Conservation (phyloP, 30 jellyfish, hydroid and myxozoan genomes). For the Pseudorhiza aurosa region DNA sequence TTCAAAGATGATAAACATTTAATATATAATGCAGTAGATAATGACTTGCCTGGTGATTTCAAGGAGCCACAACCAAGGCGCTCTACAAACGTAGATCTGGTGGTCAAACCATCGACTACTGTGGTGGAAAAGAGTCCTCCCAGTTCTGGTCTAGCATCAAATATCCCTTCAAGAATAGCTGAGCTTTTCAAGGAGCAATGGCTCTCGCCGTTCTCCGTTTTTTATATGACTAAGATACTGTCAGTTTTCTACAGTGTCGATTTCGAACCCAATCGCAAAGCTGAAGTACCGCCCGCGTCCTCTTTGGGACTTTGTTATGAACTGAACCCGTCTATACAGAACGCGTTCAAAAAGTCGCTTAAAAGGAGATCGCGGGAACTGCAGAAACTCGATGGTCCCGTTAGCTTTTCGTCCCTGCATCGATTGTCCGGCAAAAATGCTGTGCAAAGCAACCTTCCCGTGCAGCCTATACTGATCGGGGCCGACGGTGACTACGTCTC, state of each 20-base stretch:
- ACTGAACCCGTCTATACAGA: constrained; percentile 61
- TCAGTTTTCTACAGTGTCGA: constrained; percentile 28
- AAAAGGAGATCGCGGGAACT: constrained; percentile 76
- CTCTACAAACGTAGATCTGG: constrained; percentile 5
- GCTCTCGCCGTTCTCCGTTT: constrained; percentile 68
- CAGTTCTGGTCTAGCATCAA: neutral
- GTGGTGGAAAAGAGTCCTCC: neutral
- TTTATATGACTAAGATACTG: constrained; percentile 48
- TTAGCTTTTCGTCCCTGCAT: constrained; percentile 63
- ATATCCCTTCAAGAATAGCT: constrained; percentile 25
- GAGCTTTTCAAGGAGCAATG: constrained; percentile 71
- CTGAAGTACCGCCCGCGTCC: constrained; percentile 11
- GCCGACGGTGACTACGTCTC: constrained; percentile 91
- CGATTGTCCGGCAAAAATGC: constrained; percentile 63
- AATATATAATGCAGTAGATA: constrained; percentile 5
- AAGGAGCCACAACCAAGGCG: constrained; percentile 32
- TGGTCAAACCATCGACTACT: neutral
- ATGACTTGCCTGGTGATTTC: neutral
- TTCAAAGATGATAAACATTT: constrained; percentile 43
- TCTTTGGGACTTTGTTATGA: constrained; percentile 61
- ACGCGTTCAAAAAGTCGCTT: constrained; percentile 71
- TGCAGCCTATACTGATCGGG: constrained; percentile 70
- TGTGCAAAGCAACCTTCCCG: constrained; percentile 64
- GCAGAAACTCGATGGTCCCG: constrained; percentile 81
- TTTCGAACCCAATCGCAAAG: neutral